A percentile compares a stretch with the other conserved stretches of the same genome.
phyloP scores from a whole-genome alignment of 2,797 vertebrate genomes.

The Dendrocincla tyrannina region DNA sequence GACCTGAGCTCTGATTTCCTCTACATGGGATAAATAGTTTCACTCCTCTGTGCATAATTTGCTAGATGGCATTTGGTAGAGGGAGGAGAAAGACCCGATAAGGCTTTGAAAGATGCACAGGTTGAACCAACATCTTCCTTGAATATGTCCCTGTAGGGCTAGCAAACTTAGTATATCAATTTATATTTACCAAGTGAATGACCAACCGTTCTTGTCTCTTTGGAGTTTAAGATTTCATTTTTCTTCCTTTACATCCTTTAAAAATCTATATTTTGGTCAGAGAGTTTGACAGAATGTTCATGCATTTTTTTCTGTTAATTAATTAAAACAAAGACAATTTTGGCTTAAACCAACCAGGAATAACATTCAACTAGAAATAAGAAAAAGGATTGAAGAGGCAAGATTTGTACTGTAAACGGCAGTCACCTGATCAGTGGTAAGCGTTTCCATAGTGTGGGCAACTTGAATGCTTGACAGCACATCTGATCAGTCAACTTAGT shows the following conservation, averaged over 20 bases:
- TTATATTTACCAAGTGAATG: neutral
- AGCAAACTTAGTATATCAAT: neutral
- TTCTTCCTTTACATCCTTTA: neutral
- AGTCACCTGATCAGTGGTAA: neutral
- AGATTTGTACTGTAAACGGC: neutral
- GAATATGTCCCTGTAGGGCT: neutral
- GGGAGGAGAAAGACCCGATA: neutral
- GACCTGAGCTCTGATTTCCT: neutral
- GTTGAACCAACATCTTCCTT: neutral
- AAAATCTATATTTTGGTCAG: neutral
- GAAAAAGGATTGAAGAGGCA: neutral
- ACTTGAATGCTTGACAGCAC: constrained; percentile 25
- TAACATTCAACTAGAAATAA: neutral
- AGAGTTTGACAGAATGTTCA: fast-evolving
- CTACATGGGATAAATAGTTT: neutral
- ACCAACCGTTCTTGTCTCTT: neutral
- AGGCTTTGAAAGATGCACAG: neutral
- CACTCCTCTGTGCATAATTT: neutral
- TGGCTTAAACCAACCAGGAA: neutral
- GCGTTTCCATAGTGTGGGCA: neutral
- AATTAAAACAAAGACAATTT: neutral
- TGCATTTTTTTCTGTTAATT: neutral
- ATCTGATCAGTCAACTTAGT: neutral
- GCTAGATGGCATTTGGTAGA: neutral
- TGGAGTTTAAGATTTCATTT: neutral